phyloP scores from a whole-genome alignment of 2,113 vertebrate species.

The Actenoides hombroni region DNA sequence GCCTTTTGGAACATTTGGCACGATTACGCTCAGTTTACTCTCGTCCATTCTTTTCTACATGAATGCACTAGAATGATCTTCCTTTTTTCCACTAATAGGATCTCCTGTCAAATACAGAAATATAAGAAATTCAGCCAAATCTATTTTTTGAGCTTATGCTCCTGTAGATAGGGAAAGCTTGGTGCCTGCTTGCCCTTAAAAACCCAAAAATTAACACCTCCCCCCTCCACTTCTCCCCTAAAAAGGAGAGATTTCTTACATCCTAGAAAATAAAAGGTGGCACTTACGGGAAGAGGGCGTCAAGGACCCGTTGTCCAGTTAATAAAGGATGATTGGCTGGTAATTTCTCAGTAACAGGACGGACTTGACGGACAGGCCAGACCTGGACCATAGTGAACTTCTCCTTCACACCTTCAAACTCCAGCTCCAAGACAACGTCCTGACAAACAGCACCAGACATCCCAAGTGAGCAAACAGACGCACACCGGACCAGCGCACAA shows the following conservation, averaged over 20 bases:
- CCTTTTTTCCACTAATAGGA: neutral
- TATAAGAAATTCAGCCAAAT: neutral
- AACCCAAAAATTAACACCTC: neutral
- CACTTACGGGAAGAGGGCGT: constrained; percentile 95
- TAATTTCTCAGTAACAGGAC: constrained; percentile 95
- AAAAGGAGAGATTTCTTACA: neutral
- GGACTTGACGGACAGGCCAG: constrained; percentile 94
- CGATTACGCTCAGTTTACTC: neutral
- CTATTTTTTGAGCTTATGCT: neutral
- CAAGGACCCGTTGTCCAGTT: constrained; percentile 93
- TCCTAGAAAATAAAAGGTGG: neutral
- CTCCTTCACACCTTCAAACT: constrained; percentile 95
- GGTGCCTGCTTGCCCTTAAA: neutral
- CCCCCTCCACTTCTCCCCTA: neutral
- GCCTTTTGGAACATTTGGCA: neutral
- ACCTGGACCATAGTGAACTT: constrained; percentile 97
- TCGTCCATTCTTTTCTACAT: neutral
- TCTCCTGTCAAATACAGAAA: neutral
- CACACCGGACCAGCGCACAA: rapidly evolving
- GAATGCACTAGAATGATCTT: neutral
- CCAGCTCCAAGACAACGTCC: constrained; percentile 96
- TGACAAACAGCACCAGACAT: constrained; percentile 42
- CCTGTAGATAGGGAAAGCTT: neutral
- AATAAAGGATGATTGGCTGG: constrained; percentile 93
- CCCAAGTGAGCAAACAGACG: neutral